Evolutionary conservation across 2,888 invertebrate genomes (phyloP).

Genomic region (Aplocera efformata): DNA sequence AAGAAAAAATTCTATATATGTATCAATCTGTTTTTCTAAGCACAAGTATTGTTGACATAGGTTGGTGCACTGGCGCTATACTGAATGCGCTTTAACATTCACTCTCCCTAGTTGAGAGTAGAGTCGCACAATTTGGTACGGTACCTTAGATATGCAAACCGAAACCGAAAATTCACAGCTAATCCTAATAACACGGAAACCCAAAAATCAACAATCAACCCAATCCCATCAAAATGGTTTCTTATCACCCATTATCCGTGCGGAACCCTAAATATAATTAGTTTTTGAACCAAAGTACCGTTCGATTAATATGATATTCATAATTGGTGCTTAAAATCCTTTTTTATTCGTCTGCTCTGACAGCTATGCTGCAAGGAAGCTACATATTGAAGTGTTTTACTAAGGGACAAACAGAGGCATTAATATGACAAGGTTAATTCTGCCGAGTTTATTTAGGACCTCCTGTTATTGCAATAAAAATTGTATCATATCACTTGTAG

Average conservation of each 20-base stretch:
- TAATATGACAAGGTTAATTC: conserved; percentile 28
- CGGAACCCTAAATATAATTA: conserved; percentile 27
- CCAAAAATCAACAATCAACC: conserved; percentile 4
- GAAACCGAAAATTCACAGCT: too few species aligned
- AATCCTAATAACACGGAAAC: conserved; percentile 5
- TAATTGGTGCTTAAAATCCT: conserved; percentile 29
- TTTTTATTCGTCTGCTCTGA: conserved; percentile 27
- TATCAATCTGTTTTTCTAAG: too few species aligned
- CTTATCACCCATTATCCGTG: conserved; percentile 15
- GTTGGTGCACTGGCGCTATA: too few species aligned
- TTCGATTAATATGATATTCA: conserved; percentile 25
- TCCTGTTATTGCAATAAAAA: conserved; percentile 11
- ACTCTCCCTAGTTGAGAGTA: too few species aligned
- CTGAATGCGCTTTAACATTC: too few species aligned
- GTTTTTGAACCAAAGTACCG: conserved; percentile 25
- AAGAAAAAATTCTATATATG: too few species aligned
- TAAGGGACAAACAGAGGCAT: conserved; percentile 19
- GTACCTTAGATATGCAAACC: not conserved
- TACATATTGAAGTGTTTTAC: conserved; percentile 26
- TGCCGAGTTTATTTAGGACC: conserved; percentile 10
- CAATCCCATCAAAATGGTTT: conserved; percentile 6
- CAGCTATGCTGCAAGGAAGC: conserved; percentile 25
- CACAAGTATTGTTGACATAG: too few species aligned
- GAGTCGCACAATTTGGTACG: too few species aligned
- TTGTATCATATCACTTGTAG: conserved; percentile 19